These are phyloP conservation scores for Halichoerus grypus DNA, from an alignment of 2,113 vertebrate species.

Conservation along the genomic window DNA sequence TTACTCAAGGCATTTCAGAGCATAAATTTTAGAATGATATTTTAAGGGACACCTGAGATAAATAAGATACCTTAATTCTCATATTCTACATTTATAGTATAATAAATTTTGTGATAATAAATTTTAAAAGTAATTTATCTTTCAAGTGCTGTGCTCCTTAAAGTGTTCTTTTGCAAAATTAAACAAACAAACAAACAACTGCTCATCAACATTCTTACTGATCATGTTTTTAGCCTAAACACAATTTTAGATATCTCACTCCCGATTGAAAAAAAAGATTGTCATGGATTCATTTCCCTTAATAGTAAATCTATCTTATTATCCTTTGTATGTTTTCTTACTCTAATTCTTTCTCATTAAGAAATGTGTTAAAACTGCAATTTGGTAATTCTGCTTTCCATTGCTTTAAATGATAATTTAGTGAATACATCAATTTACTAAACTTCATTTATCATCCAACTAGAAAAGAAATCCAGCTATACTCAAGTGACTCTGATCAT, in stretches of 20 bases:
- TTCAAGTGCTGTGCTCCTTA: background rate
- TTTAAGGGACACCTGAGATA: background rate
- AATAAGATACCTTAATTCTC: background rate
- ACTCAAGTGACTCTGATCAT: background rate
- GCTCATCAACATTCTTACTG: background rate
- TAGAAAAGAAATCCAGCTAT: background rate
- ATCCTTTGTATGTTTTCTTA: background rate
- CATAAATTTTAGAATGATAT: background rate
- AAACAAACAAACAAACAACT: background rate
- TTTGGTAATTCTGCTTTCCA: background rate
- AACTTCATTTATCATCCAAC: background rate
- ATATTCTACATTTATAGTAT: background rate
- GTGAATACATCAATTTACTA: background rate
- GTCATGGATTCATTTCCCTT: background rate
- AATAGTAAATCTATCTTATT: background rate
- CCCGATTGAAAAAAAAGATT: background rate
- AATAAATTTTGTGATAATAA: background rate
- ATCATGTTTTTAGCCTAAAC: background rate
- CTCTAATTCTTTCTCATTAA: background rate
- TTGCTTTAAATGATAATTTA: slow-evolving; percentile 26
- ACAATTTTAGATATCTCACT: background rate
- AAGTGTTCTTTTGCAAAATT: background rate
- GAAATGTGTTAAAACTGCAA: background rate
- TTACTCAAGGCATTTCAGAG: background rate
- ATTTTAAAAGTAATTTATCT: background rate